A percentile compares a stretch with the other conserved stretches of the same genome.
Evolutionary conservation across 2,113 vertebrate species (phyloP).

Genomic region (Antechinus stuartii): DNA sequence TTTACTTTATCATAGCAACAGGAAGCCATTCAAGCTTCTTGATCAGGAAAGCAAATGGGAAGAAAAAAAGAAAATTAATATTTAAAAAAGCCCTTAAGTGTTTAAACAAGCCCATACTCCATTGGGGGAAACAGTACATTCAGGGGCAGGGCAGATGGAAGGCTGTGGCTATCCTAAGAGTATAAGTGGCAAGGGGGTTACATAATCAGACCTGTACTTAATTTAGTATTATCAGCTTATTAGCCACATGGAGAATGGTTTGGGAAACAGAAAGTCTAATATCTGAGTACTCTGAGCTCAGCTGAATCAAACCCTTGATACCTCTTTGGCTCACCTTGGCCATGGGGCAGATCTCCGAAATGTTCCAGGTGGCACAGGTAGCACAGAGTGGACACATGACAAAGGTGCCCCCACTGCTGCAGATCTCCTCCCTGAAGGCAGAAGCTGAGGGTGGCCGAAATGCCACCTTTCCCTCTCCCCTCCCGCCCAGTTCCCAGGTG

Average conservation of each 20-base stretch:
- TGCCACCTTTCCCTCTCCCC: neutral
- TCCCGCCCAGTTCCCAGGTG: neutral
- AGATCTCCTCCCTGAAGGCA: slow-evolving; percentile 86
- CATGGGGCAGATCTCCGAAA: slow-evolving; percentile 90
- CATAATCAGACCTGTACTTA: neutral
- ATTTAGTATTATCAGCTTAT: neutral
- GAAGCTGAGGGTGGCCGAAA: neutral
- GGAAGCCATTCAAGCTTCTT: neutral
- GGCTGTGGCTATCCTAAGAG: neutral
- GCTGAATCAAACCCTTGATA: neutral
- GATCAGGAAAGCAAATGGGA: neutral
- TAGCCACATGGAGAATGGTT: neutral
- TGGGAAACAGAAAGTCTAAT: neutral
- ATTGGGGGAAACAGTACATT: neutral
- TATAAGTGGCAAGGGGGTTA: neutral
- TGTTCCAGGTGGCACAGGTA: slow-evolving; percentile 86
- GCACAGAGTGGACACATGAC: slow-evolving; percentile 88
- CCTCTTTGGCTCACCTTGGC: slow-evolving; percentile 83
- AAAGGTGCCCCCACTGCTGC: slow-evolving; percentile 81
- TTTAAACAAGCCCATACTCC: neutral
- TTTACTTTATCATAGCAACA: neutral
- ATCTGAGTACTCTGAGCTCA: neutral
- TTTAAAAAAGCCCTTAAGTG: neutral
- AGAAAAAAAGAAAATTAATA: neutral
- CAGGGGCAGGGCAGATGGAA: neutral